Conservation (phyloP, 92 coral and sea anemone genomes). For the Phymanthus crucifer region DNA sequence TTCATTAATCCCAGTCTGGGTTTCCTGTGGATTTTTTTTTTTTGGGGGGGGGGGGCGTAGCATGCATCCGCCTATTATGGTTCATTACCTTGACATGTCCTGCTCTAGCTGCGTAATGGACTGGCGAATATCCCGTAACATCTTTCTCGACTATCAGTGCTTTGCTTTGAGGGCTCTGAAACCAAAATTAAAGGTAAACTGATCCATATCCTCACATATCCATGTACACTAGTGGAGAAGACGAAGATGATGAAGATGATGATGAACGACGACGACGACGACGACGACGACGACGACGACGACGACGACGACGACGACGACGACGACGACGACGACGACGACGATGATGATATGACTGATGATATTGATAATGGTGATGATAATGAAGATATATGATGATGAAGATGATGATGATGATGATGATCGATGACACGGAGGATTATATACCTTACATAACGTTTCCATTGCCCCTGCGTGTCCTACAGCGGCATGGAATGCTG, state of each 20-base stretch:
- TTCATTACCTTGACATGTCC: slow-evolving; percentile 71
- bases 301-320: no score
- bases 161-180: slow-evolving; percentile 63
- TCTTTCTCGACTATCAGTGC: slow-evolving; percentile 64
- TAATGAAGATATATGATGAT: background rate
- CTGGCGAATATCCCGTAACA: slow-evolving; percentile 73
- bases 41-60: no score
- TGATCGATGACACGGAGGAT: background rate
- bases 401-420: background rate
- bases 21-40: no score
- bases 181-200: background rate
- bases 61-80: no score
- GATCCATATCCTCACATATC: no score
- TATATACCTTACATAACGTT: slow-evolving; percentile 62
- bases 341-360: no score
- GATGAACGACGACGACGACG: background rate
- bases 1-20: background rate
- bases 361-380: no score
- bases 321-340: no score
- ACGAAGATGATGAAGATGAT: no score
- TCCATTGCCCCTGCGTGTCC: slow-evolving; percentile 70
- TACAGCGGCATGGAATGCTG: slow-evolving; percentile 78
- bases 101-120: slow-evolving; percentile 81
- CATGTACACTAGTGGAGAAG: no score
- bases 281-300: no score